phyloP scores from a whole-genome alignment of 2,888 invertebrate genomes.

The Amphiduros pacificus region DNA sequence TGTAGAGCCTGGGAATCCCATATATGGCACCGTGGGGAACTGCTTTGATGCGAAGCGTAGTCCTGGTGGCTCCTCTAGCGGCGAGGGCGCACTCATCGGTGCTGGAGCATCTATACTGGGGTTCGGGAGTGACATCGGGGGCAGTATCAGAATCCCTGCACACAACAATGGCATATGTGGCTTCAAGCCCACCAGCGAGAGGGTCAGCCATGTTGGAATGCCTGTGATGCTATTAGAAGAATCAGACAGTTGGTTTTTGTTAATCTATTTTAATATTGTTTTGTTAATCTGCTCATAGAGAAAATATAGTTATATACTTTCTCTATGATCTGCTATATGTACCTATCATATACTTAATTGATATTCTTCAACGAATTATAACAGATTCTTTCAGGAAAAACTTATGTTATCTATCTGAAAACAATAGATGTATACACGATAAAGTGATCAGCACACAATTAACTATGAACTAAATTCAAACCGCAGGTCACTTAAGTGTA shows the following conservation, averaged over 20 bases:
- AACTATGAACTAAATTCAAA: too few species aligned
- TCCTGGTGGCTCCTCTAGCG: constrained; percentile 58
- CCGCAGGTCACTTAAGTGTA: too few species aligned
- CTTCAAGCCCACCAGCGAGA: constrained; percentile 56
- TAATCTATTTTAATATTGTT: neutral
- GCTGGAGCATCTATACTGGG: constrained; percentile 45
- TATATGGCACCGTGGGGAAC: constrained; percentile 58
- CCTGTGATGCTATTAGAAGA: neutral
- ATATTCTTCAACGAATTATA: too few species aligned
- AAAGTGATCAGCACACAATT: too few species aligned
- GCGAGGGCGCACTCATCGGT: constrained; percentile 34
- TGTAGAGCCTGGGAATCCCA: constrained; percentile 55
- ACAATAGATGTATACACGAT: too few species aligned
- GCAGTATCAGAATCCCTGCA: constrained; percentile 7
- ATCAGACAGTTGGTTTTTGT: neutral
- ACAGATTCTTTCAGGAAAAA: too few species aligned
- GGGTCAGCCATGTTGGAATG: constrained; percentile 23
- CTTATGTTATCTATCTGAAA: too few species aligned
- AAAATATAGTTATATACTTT: too few species aligned
- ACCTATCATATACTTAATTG: too few species aligned
- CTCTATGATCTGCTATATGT: too few species aligned
- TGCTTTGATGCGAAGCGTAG: constrained; percentile 44
- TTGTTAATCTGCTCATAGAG: too few species aligned
- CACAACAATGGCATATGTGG: constrained; percentile 34
- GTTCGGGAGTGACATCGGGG: constrained; percentile 11